A percentile compares a stretch with the other conserved stretches of the same genome.
These are phyloP conservation scores for Aphrophora alni DNA, from an alignment of 2,888 invertebrate genomes.

Conservation along the genomic window DNA sequence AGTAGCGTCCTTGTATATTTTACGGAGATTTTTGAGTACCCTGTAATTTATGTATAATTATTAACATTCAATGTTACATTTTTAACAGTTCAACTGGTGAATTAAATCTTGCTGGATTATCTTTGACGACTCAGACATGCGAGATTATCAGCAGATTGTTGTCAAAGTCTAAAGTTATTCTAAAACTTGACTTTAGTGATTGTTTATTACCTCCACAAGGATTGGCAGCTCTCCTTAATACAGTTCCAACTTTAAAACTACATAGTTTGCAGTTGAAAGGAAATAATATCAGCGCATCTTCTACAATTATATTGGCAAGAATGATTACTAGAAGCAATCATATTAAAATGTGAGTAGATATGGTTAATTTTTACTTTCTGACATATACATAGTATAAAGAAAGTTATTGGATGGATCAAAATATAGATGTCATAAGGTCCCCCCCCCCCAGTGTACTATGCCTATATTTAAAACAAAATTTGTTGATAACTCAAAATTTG, in stretches of 20 bases:
- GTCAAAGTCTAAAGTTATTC: slow-evolving; percentile 12
- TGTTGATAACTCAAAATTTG: too few species aligned
- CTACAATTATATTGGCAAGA: slow-evolving; percentile 34
- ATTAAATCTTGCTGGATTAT: slow-evolving; percentile 39
- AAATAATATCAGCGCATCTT: slow-evolving; percentile 39
- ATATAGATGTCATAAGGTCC: too few species aligned
- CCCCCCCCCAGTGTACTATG: too few species aligned
- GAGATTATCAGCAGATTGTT: slow-evolving; percentile 37
- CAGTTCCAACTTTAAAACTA: slow-evolving; percentile 17
- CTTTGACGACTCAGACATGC: slow-evolving; percentile 31
- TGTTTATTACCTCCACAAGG: slow-evolving; percentile 40
- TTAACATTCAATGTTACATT: too few species aligned
- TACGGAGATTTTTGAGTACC: too few species aligned
- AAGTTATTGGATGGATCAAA: too few species aligned
- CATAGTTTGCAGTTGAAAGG: slow-evolving; percentile 40
- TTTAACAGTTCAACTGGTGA: slow-evolving; percentile 31
- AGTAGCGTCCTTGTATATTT: too few species aligned
- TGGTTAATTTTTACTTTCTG: too few species aligned
- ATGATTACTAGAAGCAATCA: slow-evolving; percentile 32
- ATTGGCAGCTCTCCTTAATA: slow-evolving; percentile 30
- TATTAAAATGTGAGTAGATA: slow-evolving; percentile 41
- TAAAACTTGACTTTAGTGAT: slow-evolving; percentile 40
- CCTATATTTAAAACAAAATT: too few species aligned
- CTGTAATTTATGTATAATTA: too few species aligned
- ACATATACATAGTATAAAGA: too few species aligned